Conservation (phyloP, 2,113 vertebrate species). For the Etheostoma cragini region DNA sequence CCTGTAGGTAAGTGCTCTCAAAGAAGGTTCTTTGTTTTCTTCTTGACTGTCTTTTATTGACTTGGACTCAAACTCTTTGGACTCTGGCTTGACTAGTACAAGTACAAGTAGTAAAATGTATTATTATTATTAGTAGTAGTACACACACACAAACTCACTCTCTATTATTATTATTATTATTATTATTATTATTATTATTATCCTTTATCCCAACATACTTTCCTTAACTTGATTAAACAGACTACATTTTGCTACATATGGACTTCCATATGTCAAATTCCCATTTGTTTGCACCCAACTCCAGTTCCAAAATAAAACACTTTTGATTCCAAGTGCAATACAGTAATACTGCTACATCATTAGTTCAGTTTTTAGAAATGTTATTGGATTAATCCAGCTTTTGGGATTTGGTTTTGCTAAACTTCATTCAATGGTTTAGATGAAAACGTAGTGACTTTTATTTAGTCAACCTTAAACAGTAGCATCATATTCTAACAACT, state of each 20-base stretch:
- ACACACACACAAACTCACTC: neutral
- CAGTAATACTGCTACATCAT: slow-evolving; percentile 4
- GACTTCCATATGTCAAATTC: neutral
- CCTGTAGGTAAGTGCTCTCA: no score
- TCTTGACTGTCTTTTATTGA: no score
- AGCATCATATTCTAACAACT: no score
- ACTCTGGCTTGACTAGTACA: no score
- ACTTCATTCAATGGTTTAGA: neutral
- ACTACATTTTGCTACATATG: neutral
- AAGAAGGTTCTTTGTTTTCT: no score
- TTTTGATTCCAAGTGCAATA: slow-evolving; percentile 10
- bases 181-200: no score
- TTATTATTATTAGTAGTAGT: no score
- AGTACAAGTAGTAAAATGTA: no score
- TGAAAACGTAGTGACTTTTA: neutral
- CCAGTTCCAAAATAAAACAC: slow-evolving; percentile 2
- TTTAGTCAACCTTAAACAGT: slow-evolving; percentile 5
- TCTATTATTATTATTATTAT: no score
- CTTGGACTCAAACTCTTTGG: no score
- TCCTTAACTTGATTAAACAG: neutral
- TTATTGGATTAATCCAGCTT: slow-evolving; percentile 22
- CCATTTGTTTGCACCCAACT: neutral
- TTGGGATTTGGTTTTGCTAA: slow-evolving; percentile 23
- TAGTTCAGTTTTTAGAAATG: slow-evolving; percentile 24
- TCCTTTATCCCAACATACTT: neutral